Base-by-base conservation (phyloP, 1,140 invertebrate species). In the Brachionus manjavacas region DNA sequence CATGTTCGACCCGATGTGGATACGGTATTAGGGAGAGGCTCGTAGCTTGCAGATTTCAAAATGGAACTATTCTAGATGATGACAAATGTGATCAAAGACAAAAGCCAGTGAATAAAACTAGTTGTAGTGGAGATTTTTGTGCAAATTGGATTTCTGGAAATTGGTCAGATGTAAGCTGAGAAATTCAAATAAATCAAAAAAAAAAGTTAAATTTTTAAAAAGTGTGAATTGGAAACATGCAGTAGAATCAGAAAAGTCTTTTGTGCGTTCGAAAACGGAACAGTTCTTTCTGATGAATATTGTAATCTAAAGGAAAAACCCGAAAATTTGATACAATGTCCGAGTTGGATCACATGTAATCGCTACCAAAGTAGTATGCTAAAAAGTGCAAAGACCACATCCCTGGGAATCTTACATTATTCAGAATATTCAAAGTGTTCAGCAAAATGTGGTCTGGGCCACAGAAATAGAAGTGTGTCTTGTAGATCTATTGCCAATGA, bases 181-280 rank as follows among this genome's bases (percentile, higher is more conserved):
- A n/a, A 39, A 72, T 23, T 60, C 9, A 68, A 28, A 68, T 41
- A 64, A 35, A 64, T n/a, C n/a, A 64, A 11, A 4, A 41, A 35
- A 81, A n/a, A 35, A 23, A 64, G 39, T 64, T 81, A 35, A 16
- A 35, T 64, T 12, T 41, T 64, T 11, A 43, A 3, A 35, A 35
- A 81, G 79, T 81, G 79, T 46, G 79, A 81, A 64, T 20, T 64
- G 49, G 60, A 81, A 39, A 81, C 79, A 43, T 81, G 79, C 11
- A 60, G 23, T 64, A 25, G 49, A 64, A 41, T 60, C 2, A 64
- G 79, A 64, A 81, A 39, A 9, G 79, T 81, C 25, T 23, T 11
- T n/a, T 81, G 79, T 39, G 28, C 28, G 3, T 64, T 64, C 39
- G 64, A 68, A 81, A 81, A 81, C 28, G 52, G 52, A 3, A 39